These are phyloP conservation scores for Hesperophylax magnus DNA, from an alignment of 1,140 invertebrate species.

Conservation along the genomic window DNA sequence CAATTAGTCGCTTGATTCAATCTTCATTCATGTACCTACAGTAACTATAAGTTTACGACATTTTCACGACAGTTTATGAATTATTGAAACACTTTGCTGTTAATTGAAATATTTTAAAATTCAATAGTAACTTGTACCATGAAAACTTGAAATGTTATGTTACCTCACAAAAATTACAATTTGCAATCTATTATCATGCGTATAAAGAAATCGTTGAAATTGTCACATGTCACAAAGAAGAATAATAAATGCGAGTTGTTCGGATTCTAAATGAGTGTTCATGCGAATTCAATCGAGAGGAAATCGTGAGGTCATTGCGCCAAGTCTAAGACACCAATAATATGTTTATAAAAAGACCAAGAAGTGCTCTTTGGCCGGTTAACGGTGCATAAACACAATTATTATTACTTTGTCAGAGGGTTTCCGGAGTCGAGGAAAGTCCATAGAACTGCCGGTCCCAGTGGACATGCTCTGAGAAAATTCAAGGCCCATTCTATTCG, in stretches of 20 bases:
- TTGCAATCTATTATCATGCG: background rate
- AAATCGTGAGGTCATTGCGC: conserved; percentile 10
- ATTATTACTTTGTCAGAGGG: background rate
- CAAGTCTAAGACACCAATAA: conserved; percentile 11
- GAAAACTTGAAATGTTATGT: too few species aligned
- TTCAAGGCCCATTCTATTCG: background rate
- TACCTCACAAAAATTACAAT: too few species aligned
- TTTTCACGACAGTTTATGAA: too few species aligned
- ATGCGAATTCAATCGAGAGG: background rate
- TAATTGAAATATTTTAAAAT: too few species aligned
- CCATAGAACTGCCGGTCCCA: background rate
- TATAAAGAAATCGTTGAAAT: background rate
- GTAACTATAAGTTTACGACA: too few species aligned
- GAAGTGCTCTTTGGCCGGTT: conserved; percentile 16
- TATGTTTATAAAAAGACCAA: conserved; percentile 16
- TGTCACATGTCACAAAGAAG: background rate
- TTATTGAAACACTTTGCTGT: too few species aligned
- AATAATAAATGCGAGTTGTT: background rate
- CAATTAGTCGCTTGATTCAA: too few species aligned
- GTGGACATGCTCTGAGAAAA: background rate
- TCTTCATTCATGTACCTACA: too few species aligned
- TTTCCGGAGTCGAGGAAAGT: conserved; percentile 6
- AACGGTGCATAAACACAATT: conserved; percentile 26
- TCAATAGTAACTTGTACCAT: too few species aligned
- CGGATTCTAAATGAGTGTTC: background rate